Percentiles rank a stretch among this genome's conserved stretches.
These are phyloP conservation scores for Xenopus petersii DNA, from an alignment of 2,797 vertebrate genomes.

Conservation along the genomic window DNA sequence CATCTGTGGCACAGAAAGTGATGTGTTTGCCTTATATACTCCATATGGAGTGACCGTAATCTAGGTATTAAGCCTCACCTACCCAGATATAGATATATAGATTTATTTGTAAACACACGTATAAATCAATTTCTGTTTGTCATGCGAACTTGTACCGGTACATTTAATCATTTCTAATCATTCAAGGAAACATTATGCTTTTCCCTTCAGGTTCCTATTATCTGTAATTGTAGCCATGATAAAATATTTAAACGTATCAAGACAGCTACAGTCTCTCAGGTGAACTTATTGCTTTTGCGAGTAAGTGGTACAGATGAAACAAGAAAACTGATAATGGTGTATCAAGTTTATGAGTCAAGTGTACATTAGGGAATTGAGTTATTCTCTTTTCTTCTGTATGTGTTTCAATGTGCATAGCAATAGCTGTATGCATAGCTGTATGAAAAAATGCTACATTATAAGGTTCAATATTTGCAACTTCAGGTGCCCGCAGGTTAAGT, in stretches of 20 bases:
- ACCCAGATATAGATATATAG: no score
- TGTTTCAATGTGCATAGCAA: conserved; percentile 4
- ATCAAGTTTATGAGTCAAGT: conserved; percentile 33
- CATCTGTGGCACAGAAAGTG: no score
- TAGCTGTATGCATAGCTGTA: not conserved
- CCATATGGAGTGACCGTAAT: no score
- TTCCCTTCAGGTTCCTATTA: conserved; percentile 33
- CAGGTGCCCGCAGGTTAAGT: no score
- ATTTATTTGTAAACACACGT: no score
- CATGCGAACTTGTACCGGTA: conserved; percentile 20
- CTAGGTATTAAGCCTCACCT: no score
- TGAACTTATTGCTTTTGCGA: conserved; percentile 39
- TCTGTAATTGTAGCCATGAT: conserved; percentile 11
- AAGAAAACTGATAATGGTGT: conserved; percentile 39
- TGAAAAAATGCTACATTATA: no score
- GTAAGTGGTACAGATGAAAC: conserved; percentile 35
- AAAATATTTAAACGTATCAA: conserved; percentile 24
- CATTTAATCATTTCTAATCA: not conserved
- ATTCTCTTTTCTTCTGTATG: conserved; percentile 14
- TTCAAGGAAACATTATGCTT: not conserved
- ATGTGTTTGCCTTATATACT: no score
- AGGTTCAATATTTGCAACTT: no score
- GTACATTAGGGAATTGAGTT: not conserved
- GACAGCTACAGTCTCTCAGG: conserved; percentile 17
- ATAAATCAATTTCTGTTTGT: conserved; percentile 16